Base-by-base conservation (phyloP, 2,797 vertebrate species). In the Moxostoma hubbsi region DNA sequence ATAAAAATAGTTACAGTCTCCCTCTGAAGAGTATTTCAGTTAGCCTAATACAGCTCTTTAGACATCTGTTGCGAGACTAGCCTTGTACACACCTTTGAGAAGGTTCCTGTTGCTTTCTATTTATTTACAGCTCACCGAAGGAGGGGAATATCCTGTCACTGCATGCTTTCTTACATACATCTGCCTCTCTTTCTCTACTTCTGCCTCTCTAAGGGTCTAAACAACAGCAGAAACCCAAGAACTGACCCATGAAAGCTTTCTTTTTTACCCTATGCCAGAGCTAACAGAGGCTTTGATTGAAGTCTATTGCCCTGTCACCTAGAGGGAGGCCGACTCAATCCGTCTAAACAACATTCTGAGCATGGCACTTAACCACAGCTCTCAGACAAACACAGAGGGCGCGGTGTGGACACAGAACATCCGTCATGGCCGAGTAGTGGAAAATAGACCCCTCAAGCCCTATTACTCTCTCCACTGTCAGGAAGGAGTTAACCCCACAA, bases 401-500 rank as follows among this genome's bases (percentile, higher is more conserved):
- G 79, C 47, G 79, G 81, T 80, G 83, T 87, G 80, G 82, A 89
- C 81, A 72, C 74, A 57, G 87, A 84, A 82, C 86, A 89, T 85
- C 85, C 86, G 88, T 89, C 88, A 89, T 85, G 86, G 89, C 83
- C 89, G 87, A 90, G 84, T 87, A 88, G 85, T 86, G 85, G 88
- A 90, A 87, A 93, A 92, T 75, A 83, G 93, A 91, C 87, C 90
- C 90, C 89, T 83, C 86, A 90, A 91, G 91, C 80, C 87, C 85
- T 89, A 90, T 92, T 91, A 93, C 93, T 92, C 90, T 91, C 89
- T 59, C 65, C 88, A 69, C 67, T 83, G 91, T 91, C 92, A 95
- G 95, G 95, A 96, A 94, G 91, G 89, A 87, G 90, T 93, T 92
- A 94, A 90, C 92, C 84, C 85, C 88, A 83, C 45, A 73, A 79